These are phyloP conservation scores for Helobdella robusta DNA, from an alignment of 2,888 invertebrate genomes.

Conservation along the genomic window DNA sequence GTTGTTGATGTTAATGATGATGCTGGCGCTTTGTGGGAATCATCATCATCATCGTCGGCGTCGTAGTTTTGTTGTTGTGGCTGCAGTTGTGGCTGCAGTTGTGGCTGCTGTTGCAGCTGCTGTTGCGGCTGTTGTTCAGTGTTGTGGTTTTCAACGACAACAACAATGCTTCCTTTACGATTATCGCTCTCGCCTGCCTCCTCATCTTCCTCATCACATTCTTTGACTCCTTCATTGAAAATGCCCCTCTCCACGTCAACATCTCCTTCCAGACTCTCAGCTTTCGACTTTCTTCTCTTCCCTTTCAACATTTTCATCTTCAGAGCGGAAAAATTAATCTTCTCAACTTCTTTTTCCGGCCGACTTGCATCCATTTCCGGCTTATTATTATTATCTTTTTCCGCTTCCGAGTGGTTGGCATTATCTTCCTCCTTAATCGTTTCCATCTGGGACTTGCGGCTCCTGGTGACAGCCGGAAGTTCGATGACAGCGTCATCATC, in stretches of 20 bases:
- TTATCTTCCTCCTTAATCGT: conserved; percentile 21
- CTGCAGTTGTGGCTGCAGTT: conserved; percentile 9
- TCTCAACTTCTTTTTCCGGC: not conserved
- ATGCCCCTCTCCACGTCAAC: not conserved
- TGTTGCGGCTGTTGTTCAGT: too few species aligned
- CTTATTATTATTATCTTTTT: not conserved
- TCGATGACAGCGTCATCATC: conserved; percentile 20
- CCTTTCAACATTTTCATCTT: not conserved
- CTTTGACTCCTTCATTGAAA: not conserved
- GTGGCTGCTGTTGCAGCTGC: not conserved
- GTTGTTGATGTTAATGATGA: too few species aligned
- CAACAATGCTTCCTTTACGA: not conserved
- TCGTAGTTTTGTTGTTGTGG: not conserved
- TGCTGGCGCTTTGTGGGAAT: not conserved
- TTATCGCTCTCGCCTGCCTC: not conserved
- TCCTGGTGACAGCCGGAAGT: conserved; percentile 15
- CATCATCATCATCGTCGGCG: not conserved
- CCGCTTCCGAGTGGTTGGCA: conserved; percentile 8
- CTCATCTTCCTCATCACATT: not conserved
- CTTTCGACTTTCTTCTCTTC: not conserved
- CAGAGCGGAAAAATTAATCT: not conserved
- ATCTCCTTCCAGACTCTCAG: not conserved
- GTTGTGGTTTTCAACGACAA: not conserved
- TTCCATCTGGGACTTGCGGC: conserved; percentile 17
- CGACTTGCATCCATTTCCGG: not conserved